Evolutionary conservation across 2,888 invertebrate genomes (phyloP).

Genomic region (Hydroisotoma schaefferi): DNA sequence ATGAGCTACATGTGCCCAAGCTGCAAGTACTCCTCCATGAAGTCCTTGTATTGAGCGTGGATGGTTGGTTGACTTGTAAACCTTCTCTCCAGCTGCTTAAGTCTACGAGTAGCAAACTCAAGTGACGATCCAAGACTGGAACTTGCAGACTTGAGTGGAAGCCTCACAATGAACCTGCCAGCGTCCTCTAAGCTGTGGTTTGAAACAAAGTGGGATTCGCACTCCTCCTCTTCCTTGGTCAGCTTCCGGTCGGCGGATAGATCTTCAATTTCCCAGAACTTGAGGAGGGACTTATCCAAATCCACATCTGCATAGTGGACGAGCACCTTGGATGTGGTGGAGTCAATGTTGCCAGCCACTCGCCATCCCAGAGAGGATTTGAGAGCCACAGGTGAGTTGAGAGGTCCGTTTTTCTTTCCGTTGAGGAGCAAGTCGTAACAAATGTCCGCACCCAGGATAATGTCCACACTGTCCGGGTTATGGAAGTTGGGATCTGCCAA

Average conservation of each 20-base stretch:
- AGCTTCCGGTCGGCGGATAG: neutral
- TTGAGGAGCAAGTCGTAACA: conserved; percentile 14
- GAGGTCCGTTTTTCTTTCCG: conserved; percentile 8
- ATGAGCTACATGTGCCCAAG: neutral
- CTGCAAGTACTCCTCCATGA: neutral
- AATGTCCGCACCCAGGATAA: conserved; percentile 25
- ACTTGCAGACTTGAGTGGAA: neutral
- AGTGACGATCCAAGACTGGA: neutral
- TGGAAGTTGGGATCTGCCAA: conserved; percentile 27
- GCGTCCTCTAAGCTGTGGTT: neutral
- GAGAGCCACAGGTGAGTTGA: conserved; percentile 14
- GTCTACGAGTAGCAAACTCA: neutral
- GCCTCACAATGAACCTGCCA: neutral
- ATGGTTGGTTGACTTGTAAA: neutral
- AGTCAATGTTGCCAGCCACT: conserved; percentile 8
- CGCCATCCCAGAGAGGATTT: conserved; percentile 23
- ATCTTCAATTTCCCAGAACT: neutral
- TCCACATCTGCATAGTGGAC: neutral
- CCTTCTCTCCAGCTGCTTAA: neutral
- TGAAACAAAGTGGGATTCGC: neutral
- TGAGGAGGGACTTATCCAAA: neutral
- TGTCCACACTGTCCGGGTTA: conserved; percentile 14
- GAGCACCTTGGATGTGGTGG: neutral
- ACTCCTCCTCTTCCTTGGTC: neutral
- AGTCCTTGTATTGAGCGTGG: neutral